Conservation (phyloP, 2,888 invertebrate species). For the Drosophila ustulata region DNA sequence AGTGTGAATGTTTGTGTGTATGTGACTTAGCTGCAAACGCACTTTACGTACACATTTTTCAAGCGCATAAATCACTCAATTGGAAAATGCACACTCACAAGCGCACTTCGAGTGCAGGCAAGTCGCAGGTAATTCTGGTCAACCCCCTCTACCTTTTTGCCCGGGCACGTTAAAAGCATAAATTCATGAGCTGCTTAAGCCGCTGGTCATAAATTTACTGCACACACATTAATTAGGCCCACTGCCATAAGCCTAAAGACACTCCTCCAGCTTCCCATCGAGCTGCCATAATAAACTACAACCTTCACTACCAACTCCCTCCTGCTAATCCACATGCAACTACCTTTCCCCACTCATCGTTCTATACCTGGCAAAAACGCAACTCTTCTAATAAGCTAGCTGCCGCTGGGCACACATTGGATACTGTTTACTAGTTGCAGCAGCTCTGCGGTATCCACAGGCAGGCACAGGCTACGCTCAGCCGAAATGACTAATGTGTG, state of each 20-base stretch:
- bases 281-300: conserved; percentile 12
- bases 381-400: conserved; percentile 50
- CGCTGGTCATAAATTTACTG: conserved; percentile 70
- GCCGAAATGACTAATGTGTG: conserved; percentile 61
- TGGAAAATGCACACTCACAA: conserved; percentile 66
- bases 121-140: conserved; percentile 6
- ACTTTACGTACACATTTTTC: conserved; percentile 68
- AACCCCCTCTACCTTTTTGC: neutral
- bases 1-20: neutral
- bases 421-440: conserved; percentile 17
- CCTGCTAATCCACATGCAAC: neutral
- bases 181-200: conserved; percentile 79
- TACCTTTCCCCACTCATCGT: neutral
- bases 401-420: conserved; percentile 32
- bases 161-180: conserved; percentile 52
- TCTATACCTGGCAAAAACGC: conserved; percentile 14
- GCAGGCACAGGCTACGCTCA: neutral
- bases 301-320: neutral
- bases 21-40: conserved; percentile 45
- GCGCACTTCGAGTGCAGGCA: conserved; percentile 4
- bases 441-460: conserved; percentile 14
- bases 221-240: conserved; percentile 76
- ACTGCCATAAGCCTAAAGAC: conserved; percentile 46
- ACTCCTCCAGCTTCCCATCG: conserved; percentile 21
- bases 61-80: conserved; percentile 79